Evolutionary conservation across 2,113 vertebrate species (phyloP), one percentile per base, ranked within the genome.

Genomic region (Origma solitaria): DNA sequence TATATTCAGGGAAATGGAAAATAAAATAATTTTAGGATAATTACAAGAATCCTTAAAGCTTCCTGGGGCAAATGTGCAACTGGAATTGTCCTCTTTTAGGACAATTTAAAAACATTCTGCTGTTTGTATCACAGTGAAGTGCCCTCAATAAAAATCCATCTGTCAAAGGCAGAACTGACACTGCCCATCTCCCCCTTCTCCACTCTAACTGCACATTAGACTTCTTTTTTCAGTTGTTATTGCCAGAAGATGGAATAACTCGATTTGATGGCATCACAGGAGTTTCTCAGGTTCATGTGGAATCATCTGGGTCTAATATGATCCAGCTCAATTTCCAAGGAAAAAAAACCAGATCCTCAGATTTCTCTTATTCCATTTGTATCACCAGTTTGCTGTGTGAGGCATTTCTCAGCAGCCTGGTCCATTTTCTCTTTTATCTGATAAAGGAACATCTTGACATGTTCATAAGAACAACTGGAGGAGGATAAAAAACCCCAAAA

Each of bases 81-180:
- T 66, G 40, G 27, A 87, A 45, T 65, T 88, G 37, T 88, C 35
- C 24, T 75, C 47, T 88, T 58, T 79, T 58, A 95, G 84, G 58
- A 86, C 64, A 73, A 40, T 87, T 95, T 86, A 60, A 87, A 96
- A 90, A 75, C 69, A 22, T 70, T 60, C 23, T 84, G 37, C 15
- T 40, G 31, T 93, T 95, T 70, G 25, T 75, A 84, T 79, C 54
- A 49, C 30, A 50, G 22, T 24, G 24, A 53, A 44, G 53, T 95
- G 76, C 49, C 83, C 88, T 82, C 56, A 92, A 38, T 93, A 92
- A 81, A 88, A 25, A 14, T 65, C 54, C 54, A 38, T 10, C 30
- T 92, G 60, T 93, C 84, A 95, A 94, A 97, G 68, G 60, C 64
- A 88, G 73, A 73, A 25, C 27, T 58, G 56, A 62, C 64, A 68